phyloP scores from a whole-genome alignment of 2,888 invertebrate genomes.

The Proisotoma minuta region DNA sequence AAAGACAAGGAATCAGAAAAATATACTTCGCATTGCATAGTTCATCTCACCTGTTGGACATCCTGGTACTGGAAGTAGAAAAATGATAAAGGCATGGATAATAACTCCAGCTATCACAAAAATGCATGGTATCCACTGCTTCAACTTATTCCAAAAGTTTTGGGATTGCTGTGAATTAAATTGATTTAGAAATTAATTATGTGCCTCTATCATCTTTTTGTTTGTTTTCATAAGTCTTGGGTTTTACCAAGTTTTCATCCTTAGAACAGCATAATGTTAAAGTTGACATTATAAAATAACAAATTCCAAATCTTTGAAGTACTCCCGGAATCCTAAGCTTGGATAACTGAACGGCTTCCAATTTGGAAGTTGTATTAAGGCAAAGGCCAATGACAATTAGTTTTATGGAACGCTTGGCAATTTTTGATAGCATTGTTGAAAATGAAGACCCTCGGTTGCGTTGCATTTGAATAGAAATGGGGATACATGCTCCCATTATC shows the following conservation, averaged over 20 bases:
- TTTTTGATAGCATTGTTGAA: conserved; percentile 59
- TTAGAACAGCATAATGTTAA: conserved; percentile 53
- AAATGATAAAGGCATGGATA: conserved; percentile 65
- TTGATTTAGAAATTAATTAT: no score
- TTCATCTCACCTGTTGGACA: conserved; percentile 83
- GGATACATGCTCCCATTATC: conserved; percentile 95
- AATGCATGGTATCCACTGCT: conserved; percentile 63
- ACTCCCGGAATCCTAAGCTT: conserved; percentile 79
- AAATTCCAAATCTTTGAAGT: conserved; percentile 78
- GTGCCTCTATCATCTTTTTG: no score
- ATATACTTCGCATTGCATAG: conserved; percentile 44
- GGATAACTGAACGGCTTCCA: conserved; percentile 54
- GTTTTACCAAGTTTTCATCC: no score
- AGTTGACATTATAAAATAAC: conserved; percentile 72
- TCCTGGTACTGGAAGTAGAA: conserved; percentile 66
- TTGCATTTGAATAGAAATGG: conserved; percentile 71
- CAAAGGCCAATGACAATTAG: conserved; percentile 73
- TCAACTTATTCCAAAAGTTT: no score
- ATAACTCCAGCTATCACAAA: conserved; percentile 61
- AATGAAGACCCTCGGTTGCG: conserved; percentile 61
- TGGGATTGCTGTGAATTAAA: no score
- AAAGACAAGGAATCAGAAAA: conserved; percentile 14
- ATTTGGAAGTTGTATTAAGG: conserved; percentile 60
- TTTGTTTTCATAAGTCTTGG: no score
- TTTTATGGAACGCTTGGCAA: conserved; percentile 67